Evolutionary conservation across 2,113 vertebrate species (phyloP), one percentile per base, ranked within the genome.

Genomic region (Phylloscopus whistleri): DNA sequence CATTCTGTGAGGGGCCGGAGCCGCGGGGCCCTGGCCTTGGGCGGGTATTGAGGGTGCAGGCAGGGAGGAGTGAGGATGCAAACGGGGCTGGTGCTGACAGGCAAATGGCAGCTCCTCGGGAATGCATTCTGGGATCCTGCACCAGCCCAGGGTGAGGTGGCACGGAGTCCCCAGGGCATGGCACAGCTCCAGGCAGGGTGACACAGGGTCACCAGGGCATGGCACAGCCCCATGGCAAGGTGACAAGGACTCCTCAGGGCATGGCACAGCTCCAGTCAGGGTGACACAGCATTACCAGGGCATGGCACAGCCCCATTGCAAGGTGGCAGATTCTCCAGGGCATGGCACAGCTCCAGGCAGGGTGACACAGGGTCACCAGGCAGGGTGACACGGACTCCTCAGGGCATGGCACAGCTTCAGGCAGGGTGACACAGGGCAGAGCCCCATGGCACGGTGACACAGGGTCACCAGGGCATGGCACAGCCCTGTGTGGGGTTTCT

Each of bases 171-270:
- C 5, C 41, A 22, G 4, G 23, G 49, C 11, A 22, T 27, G 48
- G 48, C 58, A 37, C 58, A 63, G 43, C 35, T 2, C 18, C 18
- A 37, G 22, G 16, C 0, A 0, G 9, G 22, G 52, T 35, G 33
- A 2, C 26, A 35, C 20, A 8, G 31, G 1, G 35, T 64, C 23
- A 0, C 24, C 14, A 28, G 0, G 60, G n/a, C n/a, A n/a, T n/a
- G n/a, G 16, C 75, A 52, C 75, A 63, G 39, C 31, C 1, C 52
- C 1, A 3, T 39, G 4, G n/a, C 1, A 4, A 6, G 27, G 21
- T 67, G 37, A 6, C 6, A 24, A 2, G 56, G 11, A n/a, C n/a
- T n/a, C 3, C 1, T 9, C 26, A 48, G 3, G 16, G 27, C 16
- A 5, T 9, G 43, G 43, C 55, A 59, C 55, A n/a, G 35, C n/a